Conservation (phyloP, 1,140 invertebrate genomes). For the Goniozus legneri region DNA sequence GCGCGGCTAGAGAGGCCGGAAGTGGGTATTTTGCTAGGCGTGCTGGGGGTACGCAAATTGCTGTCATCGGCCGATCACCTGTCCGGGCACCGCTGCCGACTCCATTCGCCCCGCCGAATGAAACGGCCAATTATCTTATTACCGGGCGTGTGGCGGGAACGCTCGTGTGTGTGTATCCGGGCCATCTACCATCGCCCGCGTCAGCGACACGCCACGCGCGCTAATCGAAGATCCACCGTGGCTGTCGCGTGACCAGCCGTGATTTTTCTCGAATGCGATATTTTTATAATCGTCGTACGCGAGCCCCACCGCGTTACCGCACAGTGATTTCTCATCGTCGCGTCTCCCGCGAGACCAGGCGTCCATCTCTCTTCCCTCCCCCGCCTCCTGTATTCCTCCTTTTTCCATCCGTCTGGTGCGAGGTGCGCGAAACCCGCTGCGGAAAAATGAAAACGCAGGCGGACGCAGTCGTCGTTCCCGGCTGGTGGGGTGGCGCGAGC, state of each 20-base stretch:
- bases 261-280: too few relatives aligned
- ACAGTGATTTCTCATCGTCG: neutral
- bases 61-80: slow-evolving; percentile 22
- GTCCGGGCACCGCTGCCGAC: slow-evolving; percentile 7
- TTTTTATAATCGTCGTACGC: too few relatives aligned
- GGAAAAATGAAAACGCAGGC: slow-evolving; percentile 40
- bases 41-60: slow-evolving; percentile 20
- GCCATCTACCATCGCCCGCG: slow-evolving; percentile 9
- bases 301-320: neutral
- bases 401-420: slow-evolving; percentile 17
- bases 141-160: slow-evolving; percentile 13
- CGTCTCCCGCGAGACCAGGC: too few relatives aligned
- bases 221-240: too few relatives aligned
- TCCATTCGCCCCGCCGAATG: slow-evolving; percentile 12
- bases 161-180: too few relatives aligned
- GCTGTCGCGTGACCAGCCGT: too few relatives aligned
- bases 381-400: too few relatives aligned
- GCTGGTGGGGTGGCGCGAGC: neutral
- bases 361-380: too few relatives aligned
- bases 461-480: slow-evolving; percentile 6
- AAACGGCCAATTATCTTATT: slow-evolving; percentile 37
- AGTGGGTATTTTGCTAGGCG: slow-evolving; percentile 27
- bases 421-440: slow-evolving; percentile 12
- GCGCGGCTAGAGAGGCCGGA: slow-evolving; percentile 16
- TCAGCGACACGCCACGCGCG: slow-evolving; percentile 17